Conservation (phyloP, 2,797 vertebrate species). For the Anabacerthia variegaticeps region DNA sequence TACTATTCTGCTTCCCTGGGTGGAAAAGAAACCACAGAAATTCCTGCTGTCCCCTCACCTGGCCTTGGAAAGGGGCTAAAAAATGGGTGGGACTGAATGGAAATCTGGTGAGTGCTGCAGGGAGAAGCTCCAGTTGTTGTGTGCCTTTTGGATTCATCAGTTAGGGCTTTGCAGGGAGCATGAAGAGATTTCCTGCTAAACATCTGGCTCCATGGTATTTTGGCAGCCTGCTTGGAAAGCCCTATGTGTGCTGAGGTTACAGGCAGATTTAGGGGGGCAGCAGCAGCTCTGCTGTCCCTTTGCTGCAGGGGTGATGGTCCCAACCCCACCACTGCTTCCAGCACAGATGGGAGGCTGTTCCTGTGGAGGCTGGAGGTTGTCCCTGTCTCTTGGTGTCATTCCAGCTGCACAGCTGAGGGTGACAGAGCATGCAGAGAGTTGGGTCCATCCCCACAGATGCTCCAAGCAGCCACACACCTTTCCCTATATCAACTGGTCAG, state of each 20-base stretch:
- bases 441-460: not conserved
- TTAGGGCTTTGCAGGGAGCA: not conserved
- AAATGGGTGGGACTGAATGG: not conserved
- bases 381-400: not conserved
- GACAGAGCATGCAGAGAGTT: not conserved
- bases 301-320: not conserved
- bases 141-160: not conserved
- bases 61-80: not conserved
- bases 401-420: not conserved
- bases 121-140: not conserved
- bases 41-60: not conserved
- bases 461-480: not conserved
- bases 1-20: not conserved
- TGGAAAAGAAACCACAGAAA: not conserved
- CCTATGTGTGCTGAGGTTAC: not conserved
- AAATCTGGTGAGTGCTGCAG: not conserved
- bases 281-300: not conserved
- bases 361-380: not conserved
- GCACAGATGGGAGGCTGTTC: not conserved
- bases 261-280: not conserved
- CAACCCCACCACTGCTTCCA: not conserved
- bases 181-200: not conserved
- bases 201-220: not conserved
- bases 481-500: not conserved
- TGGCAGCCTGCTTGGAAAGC: not conserved